These are phyloP conservation scores for Tuta absoluta DNA, from an alignment of 2,888 invertebrate species.

Conservation along the genomic window DNA sequence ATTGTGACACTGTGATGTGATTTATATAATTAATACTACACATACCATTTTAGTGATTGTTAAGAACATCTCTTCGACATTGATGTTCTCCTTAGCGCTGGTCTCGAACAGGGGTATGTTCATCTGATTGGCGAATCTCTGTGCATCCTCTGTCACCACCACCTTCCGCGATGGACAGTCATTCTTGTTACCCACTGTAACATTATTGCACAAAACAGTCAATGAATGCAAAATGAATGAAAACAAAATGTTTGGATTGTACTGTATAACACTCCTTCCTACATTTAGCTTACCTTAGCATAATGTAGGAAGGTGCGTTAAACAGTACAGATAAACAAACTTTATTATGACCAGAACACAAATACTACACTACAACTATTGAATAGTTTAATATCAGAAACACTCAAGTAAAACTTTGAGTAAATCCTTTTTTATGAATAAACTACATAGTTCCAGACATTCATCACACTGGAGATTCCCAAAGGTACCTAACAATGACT, in stretches of 20 bases:
- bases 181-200: constrained; percentile 96
- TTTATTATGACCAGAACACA: too few species aligned
- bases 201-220: background rate
- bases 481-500: too few species aligned
- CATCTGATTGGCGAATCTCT: constrained; percentile 98
- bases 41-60: constrained; percentile 84
- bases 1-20: background rate
- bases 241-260: background rate
- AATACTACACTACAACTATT: too few species aligned
- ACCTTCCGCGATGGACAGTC: constrained; percentile 97
- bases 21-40: background rate
- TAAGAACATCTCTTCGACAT: constrained; percentile 97
- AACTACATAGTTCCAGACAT: too few species aligned
- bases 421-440: too few species aligned
- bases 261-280: too few species aligned
- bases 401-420: too few species aligned
- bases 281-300: too few species aligned
- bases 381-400: too few species aligned
- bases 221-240: background rate
- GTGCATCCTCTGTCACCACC: constrained; percentile 97
- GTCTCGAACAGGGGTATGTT: constrained; percentile 98
- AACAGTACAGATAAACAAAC: too few species aligned
- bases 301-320: too few species aligned
- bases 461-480: too few species aligned
- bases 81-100: constrained; percentile 99